phyloP scores from a whole-genome alignment of 1,140 invertebrate species.

The Saccostrea glomerata region DNA sequence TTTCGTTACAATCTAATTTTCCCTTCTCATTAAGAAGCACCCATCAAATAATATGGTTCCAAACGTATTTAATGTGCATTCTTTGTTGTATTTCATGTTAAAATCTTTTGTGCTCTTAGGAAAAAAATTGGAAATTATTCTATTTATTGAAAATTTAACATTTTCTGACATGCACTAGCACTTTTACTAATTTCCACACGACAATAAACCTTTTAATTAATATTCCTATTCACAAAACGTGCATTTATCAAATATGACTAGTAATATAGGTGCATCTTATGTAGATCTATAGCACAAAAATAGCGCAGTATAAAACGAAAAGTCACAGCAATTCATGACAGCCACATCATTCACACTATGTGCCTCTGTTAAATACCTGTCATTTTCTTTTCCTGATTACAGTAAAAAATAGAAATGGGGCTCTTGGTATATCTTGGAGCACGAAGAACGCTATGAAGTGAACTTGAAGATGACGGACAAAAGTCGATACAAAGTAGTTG shows the following conservation, averaged over 20 bases:
- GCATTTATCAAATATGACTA: neutral
- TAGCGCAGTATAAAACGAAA: neutral
- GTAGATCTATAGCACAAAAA: neutral
- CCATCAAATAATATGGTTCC: no score
- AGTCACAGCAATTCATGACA: neutral
- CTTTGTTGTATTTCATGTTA: neutral
- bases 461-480: neutral
- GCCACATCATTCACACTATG: neutral
- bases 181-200: no score
- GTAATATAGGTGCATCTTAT: neutral
- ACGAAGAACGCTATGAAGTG: neutral
- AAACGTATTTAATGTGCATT: neutral
- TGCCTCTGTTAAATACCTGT: neutral
- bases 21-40: neutral
- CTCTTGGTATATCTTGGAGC: neutral
- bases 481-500: neutral
- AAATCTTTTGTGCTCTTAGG: no score
- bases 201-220: neutral
- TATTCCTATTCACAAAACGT: neutral
- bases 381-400: conserved; percentile 1
- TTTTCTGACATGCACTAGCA: no score
- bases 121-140: no score
- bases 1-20: neutral
- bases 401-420: neutral
- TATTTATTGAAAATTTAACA: no score